Evolutionary conservation across 2,797 vertebrate genomes (phyloP).

Genomic region (Intellagama lesueurii): DNA sequence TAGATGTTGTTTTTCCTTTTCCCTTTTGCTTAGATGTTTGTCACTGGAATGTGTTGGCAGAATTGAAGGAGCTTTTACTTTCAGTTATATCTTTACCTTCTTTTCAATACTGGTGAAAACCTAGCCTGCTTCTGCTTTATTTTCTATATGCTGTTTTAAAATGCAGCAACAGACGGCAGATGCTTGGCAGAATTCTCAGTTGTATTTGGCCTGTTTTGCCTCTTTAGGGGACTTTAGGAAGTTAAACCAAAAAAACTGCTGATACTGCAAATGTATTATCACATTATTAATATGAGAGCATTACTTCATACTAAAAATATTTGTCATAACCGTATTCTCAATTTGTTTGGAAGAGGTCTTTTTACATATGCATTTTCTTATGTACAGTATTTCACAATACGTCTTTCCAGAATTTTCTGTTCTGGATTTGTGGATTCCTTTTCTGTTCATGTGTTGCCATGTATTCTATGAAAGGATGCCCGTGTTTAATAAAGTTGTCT

Average conservation of each 20-base stretch:
- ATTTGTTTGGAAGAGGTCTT: too few species aligned
- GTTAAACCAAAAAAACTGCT: background rate
- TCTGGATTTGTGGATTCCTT: too few species aligned
- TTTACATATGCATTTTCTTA: too few species aligned
- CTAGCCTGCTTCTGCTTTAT: background rate
- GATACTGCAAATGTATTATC: constrained; percentile 1
- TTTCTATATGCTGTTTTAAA: constrained; percentile 39
- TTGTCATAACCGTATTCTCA: too few species aligned
- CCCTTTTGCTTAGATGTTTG: constrained; percentile 19
- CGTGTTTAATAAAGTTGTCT: too few species aligned
- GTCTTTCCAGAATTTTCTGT: too few species aligned
- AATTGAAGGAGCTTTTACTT: constrained; percentile 33
- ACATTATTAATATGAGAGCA: background rate
- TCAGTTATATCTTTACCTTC: constrained; percentile 21
- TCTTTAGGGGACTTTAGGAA: background rate
- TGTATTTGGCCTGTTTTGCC: background rate
- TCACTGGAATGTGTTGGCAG: constrained; percentile 7
- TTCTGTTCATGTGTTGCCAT: background rate
- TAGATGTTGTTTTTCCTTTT: constrained; percentile 6
- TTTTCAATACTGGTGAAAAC: constrained; percentile 14
- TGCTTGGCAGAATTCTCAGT: too few species aligned
- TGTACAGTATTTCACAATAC: too few species aligned
- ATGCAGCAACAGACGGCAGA: constrained; percentile 11
- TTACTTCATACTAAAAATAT: too few species aligned
- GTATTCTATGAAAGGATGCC: too few species aligned